A percentile compares a stretch with the other conserved stretches of the same genome.
These are phyloP conservation scores for Pteria penguin DNA, from an alignment of 2,888 invertebrate species.

Conservation along the genomic window DNA sequence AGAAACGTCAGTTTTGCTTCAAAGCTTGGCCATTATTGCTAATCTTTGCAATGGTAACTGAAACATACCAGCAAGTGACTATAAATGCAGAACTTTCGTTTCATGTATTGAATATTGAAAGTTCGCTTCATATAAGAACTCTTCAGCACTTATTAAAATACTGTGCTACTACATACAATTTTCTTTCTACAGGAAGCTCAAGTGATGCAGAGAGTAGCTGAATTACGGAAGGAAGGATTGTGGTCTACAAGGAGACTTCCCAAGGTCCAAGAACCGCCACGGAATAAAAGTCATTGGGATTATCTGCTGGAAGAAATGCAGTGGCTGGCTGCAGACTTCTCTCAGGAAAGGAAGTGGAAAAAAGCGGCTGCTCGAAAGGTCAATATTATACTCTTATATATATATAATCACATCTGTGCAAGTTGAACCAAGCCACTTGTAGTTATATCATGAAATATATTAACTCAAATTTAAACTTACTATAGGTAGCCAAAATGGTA, in stretches of 20 bases:
- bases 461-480: background rate
- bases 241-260: constrained; percentile 96
- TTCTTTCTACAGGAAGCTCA: constrained; percentile 87
- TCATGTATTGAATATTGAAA: too few species aligned
- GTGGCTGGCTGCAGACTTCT: constrained; percentile 98
- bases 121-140: too few species aligned
- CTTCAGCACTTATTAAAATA: too few species aligned
- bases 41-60: constrained; percentile 51
- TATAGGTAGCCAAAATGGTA: constrained; percentile 79
- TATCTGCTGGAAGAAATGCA: constrained; percentile 98
- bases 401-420: background rate
- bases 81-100: too few species aligned
- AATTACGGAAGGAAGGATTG: constrained; percentile 94
- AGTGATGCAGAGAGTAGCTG: constrained; percentile 94
- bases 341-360: constrained; percentile 98
- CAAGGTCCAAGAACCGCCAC: constrained; percentile 86
- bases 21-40: constrained; percentile 11
- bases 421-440: background rate
- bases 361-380: constrained; percentile 95
- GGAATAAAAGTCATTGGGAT: constrained; percentile 98
- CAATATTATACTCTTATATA: constrained; percentile 21
- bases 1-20: constrained; percentile 38
- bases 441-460: background rate
- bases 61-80: too few species aligned
- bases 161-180: too few species aligned